Conservation (phyloP, 2,797 vertebrate species). For the Anableps anableps region DNA sequence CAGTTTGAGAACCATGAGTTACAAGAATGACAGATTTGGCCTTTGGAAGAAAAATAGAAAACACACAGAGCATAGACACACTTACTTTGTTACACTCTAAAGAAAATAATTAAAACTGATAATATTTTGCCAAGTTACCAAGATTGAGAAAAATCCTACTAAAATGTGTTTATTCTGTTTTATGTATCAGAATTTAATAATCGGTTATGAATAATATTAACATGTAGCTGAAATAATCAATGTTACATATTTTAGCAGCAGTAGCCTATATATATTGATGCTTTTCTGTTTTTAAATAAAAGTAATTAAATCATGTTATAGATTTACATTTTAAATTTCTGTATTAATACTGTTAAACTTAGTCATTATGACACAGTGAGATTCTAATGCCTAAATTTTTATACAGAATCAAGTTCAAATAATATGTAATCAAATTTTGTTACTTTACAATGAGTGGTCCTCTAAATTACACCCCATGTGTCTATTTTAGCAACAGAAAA, state of each 20-base stretch:
- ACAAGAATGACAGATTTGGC: no score
- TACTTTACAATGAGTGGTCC: neutral
- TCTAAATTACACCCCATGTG: neutral
- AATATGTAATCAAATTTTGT: neutral
- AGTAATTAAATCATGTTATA: neutral
- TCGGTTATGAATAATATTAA: neutral
- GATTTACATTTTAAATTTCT: neutral
- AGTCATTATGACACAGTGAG: neutral
- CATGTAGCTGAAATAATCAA: neutral
- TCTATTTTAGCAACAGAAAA: neutral
- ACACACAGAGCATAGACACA: no score
- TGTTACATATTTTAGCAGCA: neutral
- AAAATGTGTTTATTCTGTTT: neutral
- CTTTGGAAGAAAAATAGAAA: no score
- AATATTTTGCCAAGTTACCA: neutral
- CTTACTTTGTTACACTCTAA: no score
- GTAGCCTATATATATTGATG: neutral
- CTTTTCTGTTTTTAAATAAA: neutral
- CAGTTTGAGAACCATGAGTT: no score
- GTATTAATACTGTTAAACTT: neutral
- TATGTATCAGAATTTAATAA: neutral
- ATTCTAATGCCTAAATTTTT: neutral
- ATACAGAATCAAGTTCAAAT: neutral
- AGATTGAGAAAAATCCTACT: neutral
- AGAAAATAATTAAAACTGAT: neutral